Evolutionary conservation across 2,888 invertebrate genomes (phyloP).

Genomic region (Polydesmus complanatus): DNA sequence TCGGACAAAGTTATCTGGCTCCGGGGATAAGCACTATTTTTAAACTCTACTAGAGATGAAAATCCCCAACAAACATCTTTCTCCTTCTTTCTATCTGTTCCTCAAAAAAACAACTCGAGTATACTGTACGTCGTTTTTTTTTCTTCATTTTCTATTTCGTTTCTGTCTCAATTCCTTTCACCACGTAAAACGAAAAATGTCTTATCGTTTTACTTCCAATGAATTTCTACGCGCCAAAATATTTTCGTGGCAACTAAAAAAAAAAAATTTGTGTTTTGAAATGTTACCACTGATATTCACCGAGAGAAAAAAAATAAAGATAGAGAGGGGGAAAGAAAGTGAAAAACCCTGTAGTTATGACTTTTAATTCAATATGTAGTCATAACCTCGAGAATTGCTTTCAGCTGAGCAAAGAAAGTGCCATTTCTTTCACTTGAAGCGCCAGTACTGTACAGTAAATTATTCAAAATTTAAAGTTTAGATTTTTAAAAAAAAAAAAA

Average conservation of each 20-base stretch:
- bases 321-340: too few relatives aligned
- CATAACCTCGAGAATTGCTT: too few relatives aligned
- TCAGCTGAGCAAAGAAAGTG: too few relatives aligned
- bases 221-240: neutral
- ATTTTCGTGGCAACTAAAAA: neutral
- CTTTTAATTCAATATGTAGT: too few relatives aligned
- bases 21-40: neutral
- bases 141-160: neutral
- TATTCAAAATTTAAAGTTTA: too few relatives aligned
- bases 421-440: too few relatives aligned
- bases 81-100: too few relatives aligned
- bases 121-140: neutral
- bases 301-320: neutral
- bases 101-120: neutral
- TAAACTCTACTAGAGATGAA: neutral
- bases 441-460: too few relatives aligned
- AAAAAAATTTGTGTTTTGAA: neutral
- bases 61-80: neutral
- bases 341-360: too few relatives aligned
- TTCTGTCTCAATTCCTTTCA: neutral
- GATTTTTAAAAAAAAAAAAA: too few relatives aligned
- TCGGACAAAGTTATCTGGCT: neutral
- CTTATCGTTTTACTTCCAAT: neutral
- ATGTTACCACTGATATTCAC: neutral
- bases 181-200: neutral